A percentile compares a stretch with the other conserved stretches of the same genome.
Evolutionary conservation across 2,113 vertebrate species (phyloP).

Genomic region (Eupsittula cactorum): DNA sequence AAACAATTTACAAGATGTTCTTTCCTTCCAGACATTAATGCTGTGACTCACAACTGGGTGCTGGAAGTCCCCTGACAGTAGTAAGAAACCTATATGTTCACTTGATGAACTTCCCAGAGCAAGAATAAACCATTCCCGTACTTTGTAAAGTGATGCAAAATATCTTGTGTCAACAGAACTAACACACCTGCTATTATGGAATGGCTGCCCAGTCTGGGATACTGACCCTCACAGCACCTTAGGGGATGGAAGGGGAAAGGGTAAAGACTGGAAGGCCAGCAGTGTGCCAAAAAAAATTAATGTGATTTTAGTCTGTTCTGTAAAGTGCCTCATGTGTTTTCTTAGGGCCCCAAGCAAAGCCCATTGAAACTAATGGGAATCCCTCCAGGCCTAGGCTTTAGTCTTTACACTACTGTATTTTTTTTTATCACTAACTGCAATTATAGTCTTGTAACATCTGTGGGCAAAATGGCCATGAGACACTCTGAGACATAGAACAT

Average conservation of each 20-base stretch:
- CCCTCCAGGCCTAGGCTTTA: background rate
- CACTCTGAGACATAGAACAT: background rate
- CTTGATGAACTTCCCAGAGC: background rate
- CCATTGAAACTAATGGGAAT: background rate
- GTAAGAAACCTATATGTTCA: background rate
- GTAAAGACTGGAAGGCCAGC: background rate
- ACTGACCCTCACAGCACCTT: background rate
- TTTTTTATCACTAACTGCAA: background rate
- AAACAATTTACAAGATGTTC: constrained; percentile 24
- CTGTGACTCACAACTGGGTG: background rate
- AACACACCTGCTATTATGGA: accelerated
- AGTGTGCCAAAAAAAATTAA: background rate
- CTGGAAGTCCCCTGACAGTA: background rate
- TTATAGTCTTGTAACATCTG: background rate
- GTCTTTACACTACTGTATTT: background rate
- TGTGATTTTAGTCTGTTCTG: background rate
- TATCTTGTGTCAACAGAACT: background rate
- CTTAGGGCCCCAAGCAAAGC: background rate
- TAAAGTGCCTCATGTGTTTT: background rate
- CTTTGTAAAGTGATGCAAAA: background rate
- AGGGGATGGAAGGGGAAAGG: background rate
- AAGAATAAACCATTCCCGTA: background rate
- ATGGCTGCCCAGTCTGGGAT: background rate
- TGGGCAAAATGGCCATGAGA: background rate
- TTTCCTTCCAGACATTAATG: background rate